Evolutionary conservation across 1,140 invertebrate species (phyloP), one percentile per base, ranked within the genome.

Genomic region (Pectinophora gossypiella): DNA sequence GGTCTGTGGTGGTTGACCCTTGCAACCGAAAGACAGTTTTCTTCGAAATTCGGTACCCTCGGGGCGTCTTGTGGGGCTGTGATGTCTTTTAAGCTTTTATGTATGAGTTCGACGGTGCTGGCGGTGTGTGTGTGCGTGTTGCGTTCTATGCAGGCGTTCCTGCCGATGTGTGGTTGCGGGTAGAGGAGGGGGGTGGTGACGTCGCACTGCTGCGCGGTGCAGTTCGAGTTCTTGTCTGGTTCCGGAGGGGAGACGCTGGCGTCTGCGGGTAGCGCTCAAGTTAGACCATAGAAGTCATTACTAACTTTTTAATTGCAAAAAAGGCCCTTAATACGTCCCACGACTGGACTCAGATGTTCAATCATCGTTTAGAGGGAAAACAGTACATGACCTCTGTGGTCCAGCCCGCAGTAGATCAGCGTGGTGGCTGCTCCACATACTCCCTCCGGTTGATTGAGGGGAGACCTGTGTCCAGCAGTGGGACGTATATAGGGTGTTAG

Each of bases 111-210:
- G 10, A 92, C 93, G 19, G 87, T 1, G 89, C 2, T 68, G 12
- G 74, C 68, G 46, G 64, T 69, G 53, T 68, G 88, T 18, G 89
- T 90, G 64, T 94, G 91, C 6, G 95, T 89, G 87, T 98, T 98
- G 1, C 96, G 88, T 73, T 97, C 95, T 66, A 96, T 90, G 62
- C 95, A 97, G 0, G 95, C 95, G 89, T 98, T 98, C 9, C 96
- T 88, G 2, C 96, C 96, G 75, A 97, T 95, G 78, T 96, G 93
- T 0, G 95, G 94, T 63, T 95, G 95, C 19, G 95, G 64, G 63
- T 77, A 85, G 0, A 84, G 56, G 0, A 85, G 72, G 12, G 80
- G 81, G 0, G 80, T 78, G 12, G 71, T 73, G 48, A 77, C 74
- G 64, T 85, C 81, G 64, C 72, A 69, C 19, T 69, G 71, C 0